Evolutionary conservation across 2,888 invertebrate species (phyloP).

Genomic region (Dione vanillae): DNA sequence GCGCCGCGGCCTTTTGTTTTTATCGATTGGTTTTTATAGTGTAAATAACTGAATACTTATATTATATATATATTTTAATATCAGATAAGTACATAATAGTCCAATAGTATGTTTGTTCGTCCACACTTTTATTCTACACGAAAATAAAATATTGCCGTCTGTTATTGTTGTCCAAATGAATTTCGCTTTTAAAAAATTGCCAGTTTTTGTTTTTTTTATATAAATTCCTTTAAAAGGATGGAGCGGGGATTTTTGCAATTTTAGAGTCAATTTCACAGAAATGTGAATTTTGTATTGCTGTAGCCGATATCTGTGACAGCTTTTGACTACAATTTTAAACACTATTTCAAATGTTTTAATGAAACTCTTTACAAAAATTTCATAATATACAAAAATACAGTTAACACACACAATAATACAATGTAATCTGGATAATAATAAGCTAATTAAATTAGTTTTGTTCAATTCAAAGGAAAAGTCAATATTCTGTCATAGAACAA

Average conservation of each 20-base stretch:
- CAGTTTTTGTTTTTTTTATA: conserved; percentile 54
- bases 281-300: conserved; percentile 56
- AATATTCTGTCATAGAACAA: background rate
- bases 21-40: conserved; percentile 66
- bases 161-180: conserved; percentile 74
- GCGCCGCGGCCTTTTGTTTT: conserved; percentile 51
- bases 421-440: background rate
- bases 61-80: conserved; percentile 63
- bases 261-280: conserved; percentile 67
- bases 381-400: no score
- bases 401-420: no score
- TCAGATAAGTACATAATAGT: conserved; percentile 74
- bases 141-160: conserved; percentile 76
- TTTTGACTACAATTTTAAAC: conserved; percentile 4
- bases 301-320: conserved; percentile 9
- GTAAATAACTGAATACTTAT: conserved; percentile 68
- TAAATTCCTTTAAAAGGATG: conserved; percentile 50
- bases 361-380: no score
- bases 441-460: background rate
- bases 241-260: conserved; percentile 42
- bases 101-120: conserved; percentile 80
- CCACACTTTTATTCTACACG: conserved; percentile 78
- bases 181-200: conserved; percentile 63
- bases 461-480: background rate
- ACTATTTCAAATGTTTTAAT: no score